These are phyloP conservation scores for Psittacula echo DNA, from an alignment of 2,797 vertebrate genomes.

Conservation along the genomic window DNA sequence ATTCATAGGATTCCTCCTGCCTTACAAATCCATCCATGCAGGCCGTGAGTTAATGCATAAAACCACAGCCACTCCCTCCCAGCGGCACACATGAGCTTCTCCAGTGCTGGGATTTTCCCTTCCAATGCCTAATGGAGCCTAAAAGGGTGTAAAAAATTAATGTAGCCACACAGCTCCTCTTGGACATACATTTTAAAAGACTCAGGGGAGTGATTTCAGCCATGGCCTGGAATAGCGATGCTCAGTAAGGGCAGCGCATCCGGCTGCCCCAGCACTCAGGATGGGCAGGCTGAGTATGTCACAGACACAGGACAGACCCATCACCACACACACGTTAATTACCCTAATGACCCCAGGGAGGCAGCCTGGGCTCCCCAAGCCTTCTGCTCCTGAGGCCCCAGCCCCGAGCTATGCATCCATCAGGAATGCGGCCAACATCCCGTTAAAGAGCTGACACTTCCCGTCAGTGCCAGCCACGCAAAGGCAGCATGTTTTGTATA, in stretches of 20 bases:
- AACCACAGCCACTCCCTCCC: background rate
- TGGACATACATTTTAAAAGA: accelerated
- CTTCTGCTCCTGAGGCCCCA: background rate
- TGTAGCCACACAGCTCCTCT: accelerated
- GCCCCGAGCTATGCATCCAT: accelerated
- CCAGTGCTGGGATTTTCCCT: background rate
- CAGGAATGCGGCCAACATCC: background rate
- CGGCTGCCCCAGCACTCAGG: accelerated
- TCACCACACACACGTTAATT: accelerated
- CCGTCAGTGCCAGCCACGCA: accelerated
- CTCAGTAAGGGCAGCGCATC: accelerated
- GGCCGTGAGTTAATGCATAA: accelerated
- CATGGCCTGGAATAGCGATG: background rate
- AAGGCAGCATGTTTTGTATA: background rate
- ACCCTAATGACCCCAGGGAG: background rate
- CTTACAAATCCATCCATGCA: accelerated
- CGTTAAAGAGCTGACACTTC: accelerated
- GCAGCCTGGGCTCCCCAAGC: background rate
- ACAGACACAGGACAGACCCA: accelerated
- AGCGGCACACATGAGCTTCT: background rate
- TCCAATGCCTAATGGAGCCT: background rate
- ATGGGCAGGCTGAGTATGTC: background rate
- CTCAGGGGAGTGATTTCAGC: background rate
- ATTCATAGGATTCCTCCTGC: background rate
- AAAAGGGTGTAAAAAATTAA: background rate